Evolutionary conservation across 2,797 vertebrate species (phyloP).

Genomic region (Kryptolebias ocellatus): DNA sequence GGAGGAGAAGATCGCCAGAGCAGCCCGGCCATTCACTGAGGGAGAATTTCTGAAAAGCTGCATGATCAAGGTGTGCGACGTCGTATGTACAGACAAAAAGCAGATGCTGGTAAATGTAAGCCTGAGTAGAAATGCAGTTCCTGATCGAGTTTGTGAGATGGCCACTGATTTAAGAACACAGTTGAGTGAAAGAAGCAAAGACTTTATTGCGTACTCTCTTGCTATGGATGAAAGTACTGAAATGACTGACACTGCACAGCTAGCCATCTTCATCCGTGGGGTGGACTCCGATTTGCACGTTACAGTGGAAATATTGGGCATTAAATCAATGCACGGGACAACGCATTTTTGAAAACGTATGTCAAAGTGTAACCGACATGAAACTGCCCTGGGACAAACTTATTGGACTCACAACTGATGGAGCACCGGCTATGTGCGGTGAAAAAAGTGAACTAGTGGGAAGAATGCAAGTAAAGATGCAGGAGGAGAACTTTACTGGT

Average conservation of each 20-base stretch:
- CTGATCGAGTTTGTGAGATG: background rate
- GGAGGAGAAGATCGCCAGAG: background rate
- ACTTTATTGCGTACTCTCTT: background rate
- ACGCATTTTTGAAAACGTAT: background rate
- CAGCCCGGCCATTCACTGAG: slow-evolving; percentile 1
- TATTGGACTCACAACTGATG: background rate
- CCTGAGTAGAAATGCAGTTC: background rate
- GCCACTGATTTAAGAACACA: background rate
- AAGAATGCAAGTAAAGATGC: slow-evolving; percentile 10
- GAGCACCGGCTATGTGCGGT: slow-evolving; percentile 8
- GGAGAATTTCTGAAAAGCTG: slow-evolving; percentile 15
- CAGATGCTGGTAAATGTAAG: background rate
- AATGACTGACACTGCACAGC: background rate
- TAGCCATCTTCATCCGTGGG: slow-evolving; percentile 3
- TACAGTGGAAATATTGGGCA: slow-evolving; percentile 25
- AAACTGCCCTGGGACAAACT: background rate
- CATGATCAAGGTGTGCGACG: slow-evolving; percentile 1
- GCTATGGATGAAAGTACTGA: background rate
- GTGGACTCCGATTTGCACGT: background rate
- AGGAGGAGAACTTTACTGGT: background rate
- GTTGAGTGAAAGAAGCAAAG: background rate
- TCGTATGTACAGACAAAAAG: background rate
- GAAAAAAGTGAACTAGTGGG: slow-evolving; percentile 20
- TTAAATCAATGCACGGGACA: slow-evolving; percentile 15
- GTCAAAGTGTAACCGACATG: background rate